Conservation (phyloP, 2,888 invertebrate genomes). For the Myopa testacea region DNA sequence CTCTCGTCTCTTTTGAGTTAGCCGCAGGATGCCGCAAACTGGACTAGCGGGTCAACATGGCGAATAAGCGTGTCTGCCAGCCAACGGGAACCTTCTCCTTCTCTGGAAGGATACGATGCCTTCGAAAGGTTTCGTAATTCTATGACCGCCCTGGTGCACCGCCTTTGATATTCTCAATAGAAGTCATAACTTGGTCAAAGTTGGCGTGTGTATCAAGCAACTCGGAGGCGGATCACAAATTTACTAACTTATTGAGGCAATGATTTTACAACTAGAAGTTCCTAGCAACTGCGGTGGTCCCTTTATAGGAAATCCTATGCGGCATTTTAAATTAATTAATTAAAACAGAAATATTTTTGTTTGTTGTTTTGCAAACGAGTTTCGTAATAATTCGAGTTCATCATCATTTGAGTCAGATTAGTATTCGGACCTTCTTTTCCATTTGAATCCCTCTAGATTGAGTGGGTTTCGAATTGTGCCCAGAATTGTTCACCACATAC, state of each 20-base stretch:
- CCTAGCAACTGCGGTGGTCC: constrained; percentile 46
- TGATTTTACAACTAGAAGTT: constrained; percentile 41
- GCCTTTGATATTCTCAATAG: constrained; percentile 1
- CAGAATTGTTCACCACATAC: not conserved
- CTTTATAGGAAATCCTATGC: not conserved
- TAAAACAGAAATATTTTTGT: too few relatives aligned
- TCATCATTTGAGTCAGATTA: too few relatives aligned
- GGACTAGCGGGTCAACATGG: constrained; percentile 30
- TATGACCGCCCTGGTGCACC: constrained; percentile 34
- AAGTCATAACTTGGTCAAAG: not conserved
- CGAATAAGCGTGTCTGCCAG: constrained; percentile 61
- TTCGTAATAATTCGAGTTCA: too few relatives aligned
- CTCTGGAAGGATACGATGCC: constrained; percentile 35
- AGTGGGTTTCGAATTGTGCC: not conserved
- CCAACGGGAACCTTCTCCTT: not conserved
- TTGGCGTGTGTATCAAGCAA: not conserved
- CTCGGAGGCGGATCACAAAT: constrained; percentile 48
- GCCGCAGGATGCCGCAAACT: not conserved
- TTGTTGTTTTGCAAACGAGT: too few relatives aligned
- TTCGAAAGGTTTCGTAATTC: constrained; percentile 32
- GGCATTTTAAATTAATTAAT: not conserved
- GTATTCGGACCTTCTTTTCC: too few relatives aligned
- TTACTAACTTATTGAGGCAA: constrained; percentile 41
- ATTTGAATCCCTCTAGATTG: too few relatives aligned
- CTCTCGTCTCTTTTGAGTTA: constrained; percentile 6